Conservation (phyloP, 2,888 invertebrate genomes). For the Abrostola triplasia region DNA sequence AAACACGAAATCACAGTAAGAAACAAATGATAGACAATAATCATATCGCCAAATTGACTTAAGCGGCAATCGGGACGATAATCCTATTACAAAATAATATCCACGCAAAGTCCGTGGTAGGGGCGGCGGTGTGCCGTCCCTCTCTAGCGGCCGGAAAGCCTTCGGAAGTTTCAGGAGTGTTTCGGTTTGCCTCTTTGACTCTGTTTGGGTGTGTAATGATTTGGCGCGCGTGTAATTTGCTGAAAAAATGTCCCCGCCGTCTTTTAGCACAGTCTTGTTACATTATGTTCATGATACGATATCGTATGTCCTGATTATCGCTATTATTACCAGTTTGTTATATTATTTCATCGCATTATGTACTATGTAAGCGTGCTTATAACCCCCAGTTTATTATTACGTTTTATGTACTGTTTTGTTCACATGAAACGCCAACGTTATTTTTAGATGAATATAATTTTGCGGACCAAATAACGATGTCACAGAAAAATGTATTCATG, state of each 20-base stretch:
- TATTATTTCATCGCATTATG: conserved; percentile 49
- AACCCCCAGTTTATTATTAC: conserved; percentile 42
- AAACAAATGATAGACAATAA: conserved; percentile 3
- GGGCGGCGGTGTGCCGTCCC: conserved; percentile 64
- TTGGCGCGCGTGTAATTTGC: conserved; percentile 84
- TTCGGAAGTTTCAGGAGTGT: conserved; percentile 85
- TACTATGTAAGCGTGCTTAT: conserved; percentile 32
- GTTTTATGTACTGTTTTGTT: conserved; percentile 27
- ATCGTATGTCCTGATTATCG: conserved; percentile 69
- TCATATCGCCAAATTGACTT: conserved; percentile 13
- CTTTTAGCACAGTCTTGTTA: conserved; percentile 67
- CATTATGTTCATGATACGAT: conserved; percentile 64
- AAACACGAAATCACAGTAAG: neutral
- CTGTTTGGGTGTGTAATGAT: conserved; percentile 87
- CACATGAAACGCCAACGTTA: conserved; percentile 8
- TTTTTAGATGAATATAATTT: conserved; percentile 8
- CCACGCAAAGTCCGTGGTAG: conserved; percentile 63
- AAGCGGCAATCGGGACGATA: conserved; percentile 30
- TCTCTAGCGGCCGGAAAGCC: conserved; percentile 78
- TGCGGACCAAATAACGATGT: neutral
- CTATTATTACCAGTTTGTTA: conserved; percentile 66
- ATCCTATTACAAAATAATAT: conserved; percentile 39
- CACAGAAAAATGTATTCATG: neutral
- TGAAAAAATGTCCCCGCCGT: conserved; percentile 82
- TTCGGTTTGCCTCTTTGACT: conserved; percentile 88